Evolutionary conservation across 2,888 invertebrate genomes (phyloP), one percentile per base, ranked within the genome.

Genomic region (Volucella zonaria): DNA sequence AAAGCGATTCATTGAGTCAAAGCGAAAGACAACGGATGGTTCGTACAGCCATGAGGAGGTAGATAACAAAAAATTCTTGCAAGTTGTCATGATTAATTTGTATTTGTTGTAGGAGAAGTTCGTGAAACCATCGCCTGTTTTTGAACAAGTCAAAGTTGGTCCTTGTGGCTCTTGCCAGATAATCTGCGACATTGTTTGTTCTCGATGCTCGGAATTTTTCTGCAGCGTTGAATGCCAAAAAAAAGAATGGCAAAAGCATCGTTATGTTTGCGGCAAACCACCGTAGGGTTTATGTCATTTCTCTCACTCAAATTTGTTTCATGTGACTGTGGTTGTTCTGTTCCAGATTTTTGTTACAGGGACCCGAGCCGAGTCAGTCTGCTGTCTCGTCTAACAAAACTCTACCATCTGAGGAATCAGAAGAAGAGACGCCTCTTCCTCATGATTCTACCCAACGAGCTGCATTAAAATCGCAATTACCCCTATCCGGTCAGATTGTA

Each of bases 211-310:
- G 8, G 71, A 87, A 10, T 87, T 87, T 56, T 90, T 89, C 66
- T 91, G 91, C 52, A 88, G 89, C 70, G 54, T 87, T 0, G 86
- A 87, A 31, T 91, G 91, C 40, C 90, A 91, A 12, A 77, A 77
- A 3, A 77, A 73, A 2, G 88, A 89, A 49, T 90, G 90, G 90
- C 81, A 68, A 6, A 70, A 82, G 8, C 90, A 90, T 88, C 88
- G 89, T 14, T 87, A 87, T 58, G 66, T 87, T 45, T 90, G 90
- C 61, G 88, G 88, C 3, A 88, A 88, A 76, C 88, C 88, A 38
- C 83, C 87, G 89, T 89, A 87, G 87, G 88, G 73, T 40, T 58
- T 9, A 38, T 8, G 54, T 40, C 1, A 10, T 43, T 11, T 42
- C 8, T 0, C 15, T 12, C 11, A 14, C 3, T 10, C 40, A 31